Evolutionary conservation across 2,797 vertebrate species (phyloP), one percentile per base, ranked within the genome.

Genomic region (Lagothrix lagotricha): DNA sequence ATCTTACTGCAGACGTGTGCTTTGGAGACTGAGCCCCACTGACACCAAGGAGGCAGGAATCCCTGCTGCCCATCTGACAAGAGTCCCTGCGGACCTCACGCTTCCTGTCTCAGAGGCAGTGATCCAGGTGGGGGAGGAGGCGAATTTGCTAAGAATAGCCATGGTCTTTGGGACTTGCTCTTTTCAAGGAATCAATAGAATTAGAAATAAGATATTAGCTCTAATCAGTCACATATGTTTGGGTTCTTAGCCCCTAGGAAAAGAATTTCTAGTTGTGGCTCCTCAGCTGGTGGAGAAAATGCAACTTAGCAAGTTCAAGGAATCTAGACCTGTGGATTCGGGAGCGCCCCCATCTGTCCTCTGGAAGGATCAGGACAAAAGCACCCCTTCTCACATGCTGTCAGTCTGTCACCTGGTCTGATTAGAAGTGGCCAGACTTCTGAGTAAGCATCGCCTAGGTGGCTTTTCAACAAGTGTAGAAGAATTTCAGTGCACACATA

Each of bases 151-250:
- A 83, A 96, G 92, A 94, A 92, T 80, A 97, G 77, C 77, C 64
- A 7, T 30, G 48, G 73, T 96, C 88, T 83, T 87, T 36, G 48
- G 41, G 85, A 88, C 54, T 88, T 90, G 73, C 36, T 93, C 48
- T 96, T 96, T 96, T 87, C 70, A 90, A 97, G 61, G 93, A 97
- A 97, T 97, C 97, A 91, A 1, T 91, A 79, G 95, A 97, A 97
- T 97, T 96, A 98, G 98, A 98, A 98, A 98, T 86, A 95, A 98
- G 98, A 93, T 92, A 96, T 97, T 88, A 96, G 70, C 84, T 96
- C 73, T 98, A 97, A 97, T 91, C 87, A 88, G 77, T 95, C 90
- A 94, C 98, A 98, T 58, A 91, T 96, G 97, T 87, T 90, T 92
- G 76, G 54, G 50, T 91, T 95, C 94, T 90, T 70, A 86, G 96